Conservation (phyloP, 2,113 vertebrate genomes). For the Leucopsar rothschildi region DNA sequence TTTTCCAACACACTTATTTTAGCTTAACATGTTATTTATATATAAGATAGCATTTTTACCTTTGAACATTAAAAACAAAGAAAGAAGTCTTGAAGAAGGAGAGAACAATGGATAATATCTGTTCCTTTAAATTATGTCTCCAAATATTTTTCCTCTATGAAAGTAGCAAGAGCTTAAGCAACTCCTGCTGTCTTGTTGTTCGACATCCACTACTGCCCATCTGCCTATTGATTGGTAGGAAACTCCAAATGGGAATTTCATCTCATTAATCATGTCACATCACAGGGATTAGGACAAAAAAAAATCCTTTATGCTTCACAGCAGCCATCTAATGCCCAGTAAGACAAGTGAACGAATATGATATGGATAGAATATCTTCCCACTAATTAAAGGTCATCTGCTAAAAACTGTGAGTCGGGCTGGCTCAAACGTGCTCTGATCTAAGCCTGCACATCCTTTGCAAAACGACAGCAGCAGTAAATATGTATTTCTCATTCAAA, state of each 20-base stretch:
- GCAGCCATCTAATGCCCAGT: conserved; percentile 68
- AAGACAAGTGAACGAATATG: conserved; percentile 70
- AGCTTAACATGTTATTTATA: not conserved
- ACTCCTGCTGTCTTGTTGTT: conserved; percentile 73
- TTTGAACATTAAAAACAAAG: not conserved
- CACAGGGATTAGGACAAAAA: conserved; percentile 70
- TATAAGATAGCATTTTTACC: not conserved
- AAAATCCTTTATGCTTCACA: conserved; percentile 71
- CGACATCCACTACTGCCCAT: conserved; percentile 72
- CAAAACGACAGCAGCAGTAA: not conserved
- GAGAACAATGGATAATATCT: not conserved
- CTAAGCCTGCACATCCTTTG: not conserved
- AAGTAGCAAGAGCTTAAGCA: conserved; percentile 67
- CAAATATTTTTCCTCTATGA: conserved; percentile 32
- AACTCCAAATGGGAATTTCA: conserved; percentile 76
- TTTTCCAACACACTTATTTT: not conserved
- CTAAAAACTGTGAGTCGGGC: conserved; percentile 37
- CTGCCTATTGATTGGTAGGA: conserved; percentile 77
- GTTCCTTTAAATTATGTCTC: conserved; percentile 63
- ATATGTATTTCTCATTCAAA: not conserved
- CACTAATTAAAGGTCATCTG: conserved; percentile 73
- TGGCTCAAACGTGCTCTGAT: not conserved
- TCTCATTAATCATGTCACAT: conserved; percentile 81
- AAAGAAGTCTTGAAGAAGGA: not conserved
- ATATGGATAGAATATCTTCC: conserved; percentile 68